Evolutionary conservation across 2,113 vertebrate species (phyloP), one percentile per base, ranked within the genome.

Genomic region (Neomonachus schauinslandi): DNA sequence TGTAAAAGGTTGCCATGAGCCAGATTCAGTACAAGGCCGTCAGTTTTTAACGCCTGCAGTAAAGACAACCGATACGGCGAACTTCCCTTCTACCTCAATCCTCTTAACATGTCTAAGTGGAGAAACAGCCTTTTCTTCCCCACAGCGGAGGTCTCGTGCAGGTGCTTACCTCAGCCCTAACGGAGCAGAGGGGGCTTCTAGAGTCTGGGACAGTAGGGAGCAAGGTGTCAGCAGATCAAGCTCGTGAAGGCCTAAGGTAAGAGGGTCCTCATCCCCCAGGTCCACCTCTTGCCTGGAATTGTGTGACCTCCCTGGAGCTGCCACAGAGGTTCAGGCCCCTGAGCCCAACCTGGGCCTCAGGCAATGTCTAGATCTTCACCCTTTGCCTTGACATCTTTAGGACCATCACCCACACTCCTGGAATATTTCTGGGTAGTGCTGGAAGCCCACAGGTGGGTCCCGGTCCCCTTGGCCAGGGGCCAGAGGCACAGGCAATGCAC

Each of bases 351-450:
- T 69, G 67, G 72, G 51, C 82, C 69, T 87, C 83, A 21, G 28
- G 21, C 57, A 71, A 77, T 4, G n/a, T 83, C 74, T 61, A 59
- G 5, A 10, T 63, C 65, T 72, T 93, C 71, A 61, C 39, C 1
- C 46, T 88, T 14, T 53, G 46, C 42, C 24, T 36, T 63, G 46
- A 69, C 51, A 31, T 10, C 63, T 83, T 36, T 19, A 65, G 94
- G 76, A 31, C 90, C 53, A 55, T 91, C n/a, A 91, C 49, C 96
- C 97, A 74, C 97, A 98, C 84, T 98, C 97, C 95, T 98, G 97
- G 94, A 98, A 95, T 90, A 98, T 98, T 71, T 98, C 97, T 80
- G 98, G 97, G 42, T 98, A 98, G 46, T 96, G 95, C 72, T 86
- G 96, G 84, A 98, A 98, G 39, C 90, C 85, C 65, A 98, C 97